Percentiles rank a stretch among this genome's conserved stretches.
These are phyloP conservation scores for Paracentrotus lividus DNA, from an alignment of 53 echinoderm and acorn worm genomes.

Conservation along the genomic window DNA sequence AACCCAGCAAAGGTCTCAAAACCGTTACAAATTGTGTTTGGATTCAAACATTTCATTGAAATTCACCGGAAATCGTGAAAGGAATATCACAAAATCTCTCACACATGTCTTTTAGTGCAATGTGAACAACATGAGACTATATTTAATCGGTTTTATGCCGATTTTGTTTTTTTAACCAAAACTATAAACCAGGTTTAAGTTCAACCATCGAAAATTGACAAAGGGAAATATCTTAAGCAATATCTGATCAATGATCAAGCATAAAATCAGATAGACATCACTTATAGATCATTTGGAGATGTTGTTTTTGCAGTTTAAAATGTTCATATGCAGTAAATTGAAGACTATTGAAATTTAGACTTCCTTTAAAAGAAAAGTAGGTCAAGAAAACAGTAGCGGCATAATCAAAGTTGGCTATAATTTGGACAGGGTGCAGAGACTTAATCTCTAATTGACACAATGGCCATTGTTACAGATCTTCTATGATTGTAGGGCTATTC, in stretches of 20 bases:
- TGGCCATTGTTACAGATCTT: background rate
- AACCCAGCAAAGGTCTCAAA: no score
- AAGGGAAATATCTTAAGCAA: background rate
- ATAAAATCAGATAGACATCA: background rate
- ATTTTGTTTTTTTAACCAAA: no score
- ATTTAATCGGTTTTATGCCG: no score
- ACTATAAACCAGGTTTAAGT: no score
- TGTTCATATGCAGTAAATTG: background rate
- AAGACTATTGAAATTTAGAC: background rate
- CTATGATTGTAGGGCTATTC: background rate
- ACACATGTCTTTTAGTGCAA: no score
- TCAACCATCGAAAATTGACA: no score
- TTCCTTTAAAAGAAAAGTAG: background rate
- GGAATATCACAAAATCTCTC: no score
- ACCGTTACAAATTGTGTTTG: no score
- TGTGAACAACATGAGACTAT: no score
- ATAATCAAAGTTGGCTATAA: background rate
- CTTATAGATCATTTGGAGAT: background rate
- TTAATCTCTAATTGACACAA: background rate
- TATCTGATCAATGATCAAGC: background rate
- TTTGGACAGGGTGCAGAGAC: background rate
- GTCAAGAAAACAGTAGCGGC: background rate
- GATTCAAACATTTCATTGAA: no score
- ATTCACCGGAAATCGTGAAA: no score
- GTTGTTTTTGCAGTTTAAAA: background rate